phyloP scores from a whole-genome alignment of 1,140 invertebrate genomes.

The Eumaeus atala region DNA sequence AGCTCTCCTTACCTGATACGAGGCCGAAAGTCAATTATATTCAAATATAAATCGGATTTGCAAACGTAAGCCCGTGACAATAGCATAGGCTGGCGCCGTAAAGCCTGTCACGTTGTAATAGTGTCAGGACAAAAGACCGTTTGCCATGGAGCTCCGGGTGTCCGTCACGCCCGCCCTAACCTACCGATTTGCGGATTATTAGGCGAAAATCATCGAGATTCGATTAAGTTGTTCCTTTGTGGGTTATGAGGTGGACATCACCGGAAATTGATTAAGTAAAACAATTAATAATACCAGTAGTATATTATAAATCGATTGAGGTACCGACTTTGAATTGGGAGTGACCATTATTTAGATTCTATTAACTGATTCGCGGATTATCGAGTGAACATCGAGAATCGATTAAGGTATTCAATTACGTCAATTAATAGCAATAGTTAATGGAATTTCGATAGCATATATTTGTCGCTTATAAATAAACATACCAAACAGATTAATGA shows the following conservation, averaged over 20 bases:
- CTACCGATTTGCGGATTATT: constrained; percentile 36
- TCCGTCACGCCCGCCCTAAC: constrained; percentile 18
- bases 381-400: neutral
- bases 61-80: constrained; percentile 66
- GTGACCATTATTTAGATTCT: too few species aligned
- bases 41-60: constrained; percentile 74
- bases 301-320: too few species aligned
- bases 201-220: constrained; percentile 23
- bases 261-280: too few species aligned
- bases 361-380: neutral
- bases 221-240: constrained; percentile 10
- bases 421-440: neutral
- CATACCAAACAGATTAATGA: constrained; percentile 5
- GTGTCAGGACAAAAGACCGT: constrained; percentile 12
- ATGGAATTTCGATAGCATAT: constrained; percentile 7
- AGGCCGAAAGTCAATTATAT: constrained; percentile 71
- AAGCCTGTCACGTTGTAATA: constrained; percentile 22
- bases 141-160: constrained; percentile 16
- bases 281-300: too few species aligned
- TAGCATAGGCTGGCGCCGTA: constrained; percentile 39
- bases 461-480: constrained; percentile 9
- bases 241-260: too few species aligned
- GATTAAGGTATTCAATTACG: too few species aligned
- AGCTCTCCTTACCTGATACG: constrained; percentile 60
- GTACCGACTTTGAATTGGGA: too few species aligned